Evolutionary conservation across 2,888 invertebrate species (phyloP).

Genomic region (Erebia epiphron): DNA sequence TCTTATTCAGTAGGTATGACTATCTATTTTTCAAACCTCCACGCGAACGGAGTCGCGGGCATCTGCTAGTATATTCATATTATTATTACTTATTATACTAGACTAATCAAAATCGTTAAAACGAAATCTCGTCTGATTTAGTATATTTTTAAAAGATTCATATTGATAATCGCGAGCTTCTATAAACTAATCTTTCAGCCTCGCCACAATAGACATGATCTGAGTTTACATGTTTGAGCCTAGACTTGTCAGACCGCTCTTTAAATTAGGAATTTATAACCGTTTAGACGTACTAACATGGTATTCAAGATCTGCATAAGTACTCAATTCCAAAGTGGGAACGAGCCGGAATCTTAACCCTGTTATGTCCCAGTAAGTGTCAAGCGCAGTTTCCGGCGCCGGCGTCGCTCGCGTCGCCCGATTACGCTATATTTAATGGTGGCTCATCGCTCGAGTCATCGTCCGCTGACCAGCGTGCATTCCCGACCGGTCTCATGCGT

Average conservation of each 20-base stretch:
- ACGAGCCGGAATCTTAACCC: conserved; percentile 42
- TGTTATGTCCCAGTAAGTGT: conserved; percentile 68
- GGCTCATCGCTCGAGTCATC: conserved; percentile 79
- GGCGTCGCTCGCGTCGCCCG: conserved; percentile 59
- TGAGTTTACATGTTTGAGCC: too few species aligned
- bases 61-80: neutral
- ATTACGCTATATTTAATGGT: conserved; percentile 78
- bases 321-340: conserved; percentile 7
- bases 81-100: neutral
- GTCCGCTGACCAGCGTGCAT: conserved; percentile 62
- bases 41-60: too few species aligned
- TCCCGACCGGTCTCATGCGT: conserved; percentile 65
- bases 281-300: neutral
- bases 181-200: neutral
- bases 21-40: too few species aligned
- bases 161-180: too few species aligned
- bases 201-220: too few species aligned
- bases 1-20: too few species aligned
- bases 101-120: neutral
- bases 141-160: neutral
- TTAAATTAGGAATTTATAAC: neutral
- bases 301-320: neutral
- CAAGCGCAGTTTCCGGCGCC: conserved; percentile 76
- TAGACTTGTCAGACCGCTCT: too few species aligned
- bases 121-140: neutral